A percentile compares a stretch with the other conserved stretches of the same genome.
These are phyloP conservation scores for Melanogrammus aeglefinus DNA, from an alignment of 2,797 vertebrate genomes.

Conservation along the genomic window DNA sequence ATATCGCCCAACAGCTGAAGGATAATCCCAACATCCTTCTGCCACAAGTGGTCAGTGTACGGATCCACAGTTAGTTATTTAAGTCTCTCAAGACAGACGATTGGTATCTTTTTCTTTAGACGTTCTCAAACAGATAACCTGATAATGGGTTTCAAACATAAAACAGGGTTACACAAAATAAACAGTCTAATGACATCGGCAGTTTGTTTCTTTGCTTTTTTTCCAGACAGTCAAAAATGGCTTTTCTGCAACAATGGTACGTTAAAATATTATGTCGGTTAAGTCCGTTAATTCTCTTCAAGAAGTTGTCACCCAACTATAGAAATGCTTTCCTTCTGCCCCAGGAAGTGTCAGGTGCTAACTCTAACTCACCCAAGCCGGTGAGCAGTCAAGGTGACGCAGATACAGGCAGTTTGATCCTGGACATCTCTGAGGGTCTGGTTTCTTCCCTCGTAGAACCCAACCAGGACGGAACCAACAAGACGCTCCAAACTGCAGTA, in stretches of 20 bases:
- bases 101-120: not conserved
- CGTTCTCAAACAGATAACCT: not conserved
- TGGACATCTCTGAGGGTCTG: constrained; percentile 52
- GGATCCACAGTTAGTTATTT: not conserved
- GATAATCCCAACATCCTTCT: constrained; percentile 30
- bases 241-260: constrained; percentile 34
- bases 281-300: not conserved
- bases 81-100: not conserved
- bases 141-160: not conserved
- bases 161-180: not conserved
- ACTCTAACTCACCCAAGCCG: not conserved
- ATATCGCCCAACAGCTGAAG: constrained; percentile 42
- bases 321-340: not conserved
- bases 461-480: constrained; percentile 25
- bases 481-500: constrained; percentile 23
- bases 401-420: constrained; percentile 40
- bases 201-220: constrained; percentile 17
- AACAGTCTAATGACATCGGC: not conserved
- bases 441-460: constrained; percentile 34
- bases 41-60: constrained; percentile 41
- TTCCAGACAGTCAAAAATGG: constrained; percentile 40
- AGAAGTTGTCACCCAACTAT: not conserved
- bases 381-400: constrained; percentile 40
- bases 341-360: constrained; percentile 51
- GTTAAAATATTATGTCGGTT: not conserved